phyloP scores from a whole-genome alignment of 2,797 vertebrate genomes.

The Iguana delicatissima region DNA sequence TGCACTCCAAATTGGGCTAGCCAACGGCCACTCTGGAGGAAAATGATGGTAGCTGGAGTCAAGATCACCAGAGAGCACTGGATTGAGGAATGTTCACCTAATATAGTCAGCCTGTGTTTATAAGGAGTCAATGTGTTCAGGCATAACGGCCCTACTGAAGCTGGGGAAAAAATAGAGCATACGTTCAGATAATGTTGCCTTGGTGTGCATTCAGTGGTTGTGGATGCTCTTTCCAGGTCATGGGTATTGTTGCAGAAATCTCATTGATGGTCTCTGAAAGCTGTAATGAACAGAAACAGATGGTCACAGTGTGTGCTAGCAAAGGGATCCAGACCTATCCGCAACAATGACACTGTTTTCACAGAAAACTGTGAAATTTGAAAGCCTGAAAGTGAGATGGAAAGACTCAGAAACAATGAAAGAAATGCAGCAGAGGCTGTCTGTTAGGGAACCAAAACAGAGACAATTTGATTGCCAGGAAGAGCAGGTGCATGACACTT shows the following conservation, averaged over 20 bases:
- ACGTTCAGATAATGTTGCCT: neutral
- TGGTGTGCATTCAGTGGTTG: neutral
- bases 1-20: neutral
- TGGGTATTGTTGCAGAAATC: neutral
- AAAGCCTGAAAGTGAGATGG: neutral
- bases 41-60: neutral
- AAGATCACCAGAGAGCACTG: too few relatives aligned
- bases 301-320: neutral
- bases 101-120: neutral
- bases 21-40: neutral
- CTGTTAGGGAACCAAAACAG: neutral
- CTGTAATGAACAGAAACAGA: neutral
- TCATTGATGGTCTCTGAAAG: neutral
- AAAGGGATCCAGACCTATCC: neutral
- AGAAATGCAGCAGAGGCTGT: neutral
- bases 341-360: too few relatives aligned
- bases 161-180: neutral
- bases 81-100: neutral
- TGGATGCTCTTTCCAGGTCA: neutral
- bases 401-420: neutral
- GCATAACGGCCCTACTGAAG: neutral
- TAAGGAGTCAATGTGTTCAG: neutral
- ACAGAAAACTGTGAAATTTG: neutral
- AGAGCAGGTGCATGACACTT: neutral
- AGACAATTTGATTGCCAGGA: neutral